Percentiles rank a stretch among this genome's conserved stretches.
phyloP scores from a whole-genome alignment of 2,797 vertebrate species.

The Coregonus ussuriensis region DNA sequence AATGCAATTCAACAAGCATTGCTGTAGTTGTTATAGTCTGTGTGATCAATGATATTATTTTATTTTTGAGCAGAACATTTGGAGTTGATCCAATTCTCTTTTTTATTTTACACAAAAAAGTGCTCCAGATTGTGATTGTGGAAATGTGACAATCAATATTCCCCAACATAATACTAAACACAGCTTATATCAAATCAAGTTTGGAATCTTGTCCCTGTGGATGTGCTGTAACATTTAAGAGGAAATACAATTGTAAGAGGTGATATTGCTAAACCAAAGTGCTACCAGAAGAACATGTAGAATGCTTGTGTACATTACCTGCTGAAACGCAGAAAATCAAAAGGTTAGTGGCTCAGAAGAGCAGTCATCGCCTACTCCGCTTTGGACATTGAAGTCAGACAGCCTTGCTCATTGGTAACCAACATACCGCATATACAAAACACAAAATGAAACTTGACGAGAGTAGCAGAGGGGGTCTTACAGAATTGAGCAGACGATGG shows the following conservation, averaged over 20 bases:
- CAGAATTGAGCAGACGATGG: slow-evolving; percentile 4
- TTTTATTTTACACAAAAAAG: slow-evolving; percentile 29
- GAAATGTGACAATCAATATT: not conserved
- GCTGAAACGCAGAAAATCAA: slow-evolving; percentile 37
- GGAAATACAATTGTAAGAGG: slow-evolving; percentile 37
- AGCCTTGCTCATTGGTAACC: slow-evolving; percentile 26
- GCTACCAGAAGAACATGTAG: slow-evolving; percentile 48
- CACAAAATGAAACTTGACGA: slow-evolving; percentile 21
- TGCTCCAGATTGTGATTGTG: slow-evolving; percentile 32
- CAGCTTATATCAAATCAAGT: slow-evolving; percentile 7
- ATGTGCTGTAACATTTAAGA: slow-evolving; percentile 50
- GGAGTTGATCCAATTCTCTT: not conserved
- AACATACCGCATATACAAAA: not conserved
- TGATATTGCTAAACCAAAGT: slow-evolving; percentile 45
- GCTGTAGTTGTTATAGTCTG: not conserved
- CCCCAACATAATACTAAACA: slow-evolving; percentile 1
- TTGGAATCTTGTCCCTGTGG: slow-evolving; percentile 48
- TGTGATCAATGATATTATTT: not conserved
- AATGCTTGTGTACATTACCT: slow-evolving; percentile 30
- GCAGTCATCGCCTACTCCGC: slow-evolving; percentile 32
- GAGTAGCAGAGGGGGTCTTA: slow-evolving; percentile 28
- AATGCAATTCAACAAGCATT: not conserved
- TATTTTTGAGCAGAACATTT: slow-evolving; percentile 17
- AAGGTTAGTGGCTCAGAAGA: slow-evolving; percentile 49
- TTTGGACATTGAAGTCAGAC: slow-evolving; percentile 30